Evolutionary conservation across 2,797 vertebrate genomes (phyloP), one percentile per base, ranked within the genome.

Genomic region (Eupleurogrammus muticus): DNA sequence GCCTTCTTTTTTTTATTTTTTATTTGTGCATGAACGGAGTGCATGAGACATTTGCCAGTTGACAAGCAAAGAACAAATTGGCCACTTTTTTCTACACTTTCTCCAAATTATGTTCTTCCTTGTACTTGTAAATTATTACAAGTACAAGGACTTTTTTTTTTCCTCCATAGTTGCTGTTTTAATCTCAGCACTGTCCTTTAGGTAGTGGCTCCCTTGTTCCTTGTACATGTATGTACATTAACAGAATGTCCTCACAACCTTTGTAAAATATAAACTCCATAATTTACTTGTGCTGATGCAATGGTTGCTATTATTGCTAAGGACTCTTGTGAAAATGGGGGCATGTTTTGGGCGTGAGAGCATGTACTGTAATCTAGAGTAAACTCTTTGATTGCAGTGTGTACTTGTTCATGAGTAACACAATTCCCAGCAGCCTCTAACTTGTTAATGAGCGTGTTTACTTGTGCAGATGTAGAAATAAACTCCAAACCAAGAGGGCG

Each of bases 381-480:
- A 78, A 84, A 63, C 63, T 17, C 12, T 65, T 61, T 89, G 82
- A 82, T 73, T 86, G 61, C 69, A 62, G 1, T 68, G 59, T 67
- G 49, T 59, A 49, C 19, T 54, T 53, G 51, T 40, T 60, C 49
- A 57, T 11, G 53, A 57, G 58, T 51, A 24, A 57, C 57, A 53
- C 44, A 71, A 65, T 67, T 55, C 52, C 52, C 59, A 47, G 64
- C 55, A 59, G 64, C 66, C 42, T n/a, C 58, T 59, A 52, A 68
- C 73, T 62, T 10, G 34, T 24, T 78, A 78, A 80, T 80, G 52
- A 80, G 36, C 38, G 2, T 66, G 71, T 80, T 81, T 77, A 69
- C 55, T 38, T 51, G 51, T 21, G 36, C 35, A 24, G 50, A 65
- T 68, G 61, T 11, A 23, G 54, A 75, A 68, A 73, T 64, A 65